Evolutionary conservation across 2,797 vertebrate species (phyloP).

Genomic region (Ibycter americanus): DNA sequence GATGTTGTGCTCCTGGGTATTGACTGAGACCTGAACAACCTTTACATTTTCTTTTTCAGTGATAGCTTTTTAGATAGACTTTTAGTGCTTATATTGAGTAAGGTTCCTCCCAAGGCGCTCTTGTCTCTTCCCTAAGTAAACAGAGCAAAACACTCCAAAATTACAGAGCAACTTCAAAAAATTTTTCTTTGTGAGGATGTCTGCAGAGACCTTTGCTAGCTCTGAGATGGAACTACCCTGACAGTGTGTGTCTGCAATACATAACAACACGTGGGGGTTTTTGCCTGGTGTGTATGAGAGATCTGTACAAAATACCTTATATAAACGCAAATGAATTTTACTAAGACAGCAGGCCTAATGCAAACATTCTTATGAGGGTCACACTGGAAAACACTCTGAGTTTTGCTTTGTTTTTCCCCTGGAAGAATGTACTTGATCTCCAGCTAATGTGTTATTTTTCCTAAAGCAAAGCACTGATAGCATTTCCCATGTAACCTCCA

Average conservation of each 20-base stretch:
- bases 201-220: background rate
- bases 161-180: background rate
- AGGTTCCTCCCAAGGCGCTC: background rate
- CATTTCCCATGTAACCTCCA: background rate
- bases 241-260: background rate
- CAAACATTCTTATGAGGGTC: constrained; percentile 10
- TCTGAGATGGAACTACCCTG: background rate
- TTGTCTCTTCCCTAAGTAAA: constrained; percentile 1
- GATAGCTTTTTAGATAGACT: background rate
- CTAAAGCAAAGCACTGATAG: background rate
- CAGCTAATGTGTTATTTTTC: background rate
- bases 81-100: background rate
- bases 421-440: background rate
- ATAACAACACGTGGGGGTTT: background rate
- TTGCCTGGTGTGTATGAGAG: background rate
- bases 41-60: background rate
- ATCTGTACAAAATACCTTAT: background rate
- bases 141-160: constrained; percentile 23
- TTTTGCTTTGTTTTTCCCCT: constrained; percentile 32
- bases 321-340: constrained; percentile 14
- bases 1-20: background rate
- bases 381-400: background rate
- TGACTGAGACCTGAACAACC: background rate
- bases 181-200: background rate
- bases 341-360: background rate